A percentile compares a stretch with the other conserved stretches of the same genome.
These are phyloP conservation scores for Acanthopagrus latus DNA, from an alignment of 2,797 vertebrate genomes.

Conservation along the genomic window DNA sequence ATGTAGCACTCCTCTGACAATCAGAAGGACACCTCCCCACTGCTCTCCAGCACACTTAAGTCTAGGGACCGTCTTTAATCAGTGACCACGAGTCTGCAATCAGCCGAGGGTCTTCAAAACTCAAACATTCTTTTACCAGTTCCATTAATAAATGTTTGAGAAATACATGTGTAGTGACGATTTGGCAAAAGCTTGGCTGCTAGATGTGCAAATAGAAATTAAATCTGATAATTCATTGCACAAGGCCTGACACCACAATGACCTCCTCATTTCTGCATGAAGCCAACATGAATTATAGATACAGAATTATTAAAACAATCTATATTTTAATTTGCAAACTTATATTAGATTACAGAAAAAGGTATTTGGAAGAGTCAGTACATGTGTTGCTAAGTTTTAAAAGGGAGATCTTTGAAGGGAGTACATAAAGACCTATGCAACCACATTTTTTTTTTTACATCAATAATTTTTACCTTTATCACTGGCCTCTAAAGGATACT, in stretches of 20 bases:
- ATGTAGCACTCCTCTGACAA: slow-evolving; percentile 83
- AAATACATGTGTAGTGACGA: neutral
- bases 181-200: neutral
- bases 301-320: slow-evolving; percentile 98
- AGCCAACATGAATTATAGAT: slow-evolving; percentile 75
- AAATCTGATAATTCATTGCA: neutral
- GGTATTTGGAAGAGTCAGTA: slow-evolving; percentile 94
- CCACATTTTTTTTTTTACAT: slow-evolving; percentile 82
- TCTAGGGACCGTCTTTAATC: neutral
- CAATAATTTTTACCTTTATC: slow-evolving; percentile 81
- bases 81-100: neutral
- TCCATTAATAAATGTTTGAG: neutral
- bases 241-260: neutral
- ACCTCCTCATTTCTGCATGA: neutral
- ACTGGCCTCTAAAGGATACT: slow-evolving; percentile 86
- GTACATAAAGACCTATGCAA: slow-evolving; percentile 87
- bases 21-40: slow-evolving; percentile 76
- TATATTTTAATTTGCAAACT: slow-evolving; percentile 99
- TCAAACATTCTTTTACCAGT: neutral
- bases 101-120: neutral
- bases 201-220: neutral
- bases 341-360: slow-evolving; percentile 99
- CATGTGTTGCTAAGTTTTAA: slow-evolving; percentile 90
- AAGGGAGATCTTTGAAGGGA: slow-evolving; percentile 92
- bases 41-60: neutral